These are phyloP conservation scores for Tachysurus fulvidraco DNA, from an alignment of 2,113 vertebrate species.

Conservation along the genomic window DNA sequence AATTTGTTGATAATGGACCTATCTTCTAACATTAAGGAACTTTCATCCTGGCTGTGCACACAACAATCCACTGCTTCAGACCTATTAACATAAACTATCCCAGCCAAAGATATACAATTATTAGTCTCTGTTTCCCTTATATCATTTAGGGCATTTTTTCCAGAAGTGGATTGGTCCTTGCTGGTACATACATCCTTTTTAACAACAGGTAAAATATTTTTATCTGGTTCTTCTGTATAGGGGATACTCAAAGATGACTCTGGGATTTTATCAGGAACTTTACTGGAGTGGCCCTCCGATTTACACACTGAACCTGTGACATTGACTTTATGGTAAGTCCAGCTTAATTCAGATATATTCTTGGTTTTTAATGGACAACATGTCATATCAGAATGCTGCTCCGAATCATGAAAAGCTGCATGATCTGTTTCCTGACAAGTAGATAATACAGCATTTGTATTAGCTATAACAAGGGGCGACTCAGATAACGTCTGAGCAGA, in stretches of 20 bases:
- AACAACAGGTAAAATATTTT: neutral
- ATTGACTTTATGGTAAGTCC: constrained; percentile 40
- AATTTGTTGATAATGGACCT: constrained; percentile 55
- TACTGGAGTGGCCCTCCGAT: constrained; percentile 37
- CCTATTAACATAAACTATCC: constrained; percentile 50
- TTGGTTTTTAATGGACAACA: constrained; percentile 27
- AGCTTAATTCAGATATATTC: constrained; percentile 46
- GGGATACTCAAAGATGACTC: constrained; percentile 12
- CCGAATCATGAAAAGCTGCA: constrained; percentile 47
- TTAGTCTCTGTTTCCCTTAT: constrained; percentile 34
- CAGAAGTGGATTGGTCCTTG: constrained; percentile 43
- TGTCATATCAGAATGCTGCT: constrained; percentile 40
- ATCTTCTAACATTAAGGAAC: constrained; percentile 52
- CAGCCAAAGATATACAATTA: constrained; percentile 43
- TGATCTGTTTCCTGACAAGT: constrained; percentile 31
- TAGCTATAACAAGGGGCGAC: constrained; percentile 30
- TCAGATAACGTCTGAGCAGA: constrained; percentile 12
- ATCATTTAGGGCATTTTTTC: constrained; percentile 37
- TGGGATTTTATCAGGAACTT: constrained; percentile 21
- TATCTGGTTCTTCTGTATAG: constrained; percentile 3
- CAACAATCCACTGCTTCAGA: constrained; percentile 53
- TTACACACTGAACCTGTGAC: constrained; percentile 31
- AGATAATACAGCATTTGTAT: constrained; percentile 15
- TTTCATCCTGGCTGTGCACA: constrained; percentile 39
- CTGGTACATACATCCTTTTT: constrained; percentile 44